These are phyloP conservation scores for Coranthus polyacanthus DNA, from an alignment of 2,797 vertebrate species.

Conservation along the genomic window DNA sequence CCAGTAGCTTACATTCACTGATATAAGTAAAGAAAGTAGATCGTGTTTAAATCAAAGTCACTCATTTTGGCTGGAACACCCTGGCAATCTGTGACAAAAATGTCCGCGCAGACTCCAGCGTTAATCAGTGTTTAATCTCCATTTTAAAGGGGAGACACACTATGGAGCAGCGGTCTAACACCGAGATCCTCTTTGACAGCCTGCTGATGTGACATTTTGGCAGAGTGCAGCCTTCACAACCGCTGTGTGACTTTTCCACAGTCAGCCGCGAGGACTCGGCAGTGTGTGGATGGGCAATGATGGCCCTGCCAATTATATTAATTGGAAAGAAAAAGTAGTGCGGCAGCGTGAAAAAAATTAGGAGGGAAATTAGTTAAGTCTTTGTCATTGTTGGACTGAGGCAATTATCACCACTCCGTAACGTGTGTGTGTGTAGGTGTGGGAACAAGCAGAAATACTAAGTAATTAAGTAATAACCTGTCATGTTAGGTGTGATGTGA, in stretches of 20 bases:
- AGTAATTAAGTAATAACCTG: too few relatives aligned
- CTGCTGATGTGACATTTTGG: constrained; percentile 48
- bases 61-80: not conserved
- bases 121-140: constrained; percentile 49
- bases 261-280: constrained; percentile 30
- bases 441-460: not conserved
- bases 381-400: constrained; percentile 24
- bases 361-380: constrained; percentile 21
- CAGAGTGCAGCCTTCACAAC: constrained; percentile 5
- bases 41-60: constrained; percentile 7
- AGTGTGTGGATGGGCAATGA: constrained; percentile 32
- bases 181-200: constrained; percentile 36
- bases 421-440: not conserved
- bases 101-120: constrained; percentile 28
- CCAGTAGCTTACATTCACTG: too few relatives aligned
- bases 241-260: constrained; percentile 18
- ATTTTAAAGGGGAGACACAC: constrained; percentile 32
- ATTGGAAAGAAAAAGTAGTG: constrained; percentile 10
- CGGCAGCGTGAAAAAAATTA: constrained; percentile 10
- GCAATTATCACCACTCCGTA: constrained; percentile 20
- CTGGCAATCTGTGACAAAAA: constrained; percentile 5
- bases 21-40: not conserved
- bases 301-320: constrained; percentile 44
- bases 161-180: constrained; percentile 20
- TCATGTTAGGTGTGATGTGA: too few relatives aligned